Conservation (phyloP, 2,113 vertebrate species). For the Heterotilapia buettikoferi region DNA sequence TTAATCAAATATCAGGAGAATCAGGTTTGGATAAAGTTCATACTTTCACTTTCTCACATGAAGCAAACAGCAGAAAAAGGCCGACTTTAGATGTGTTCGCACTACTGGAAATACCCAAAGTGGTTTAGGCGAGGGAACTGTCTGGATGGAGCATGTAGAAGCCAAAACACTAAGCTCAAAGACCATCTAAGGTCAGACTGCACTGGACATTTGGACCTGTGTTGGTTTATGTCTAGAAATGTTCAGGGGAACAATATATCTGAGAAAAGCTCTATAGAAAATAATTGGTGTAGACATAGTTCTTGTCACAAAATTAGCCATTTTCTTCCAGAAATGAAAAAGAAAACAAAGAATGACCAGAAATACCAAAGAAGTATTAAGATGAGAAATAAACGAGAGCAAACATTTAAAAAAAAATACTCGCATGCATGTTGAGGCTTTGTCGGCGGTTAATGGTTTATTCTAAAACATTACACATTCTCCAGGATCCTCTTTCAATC, state of each 20-base stretch:
- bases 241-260: background rate
- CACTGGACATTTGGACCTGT: background rate
- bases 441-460: background rate
- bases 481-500: conserved; percentile 1
- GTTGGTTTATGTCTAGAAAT: background rate
- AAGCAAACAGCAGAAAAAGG: background rate
- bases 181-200: background rate
- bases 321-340: background rate
- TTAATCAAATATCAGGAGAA: background rate
- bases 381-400: background rate
- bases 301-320: background rate
- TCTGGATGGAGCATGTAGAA: background rate
- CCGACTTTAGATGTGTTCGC: background rate
- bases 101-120: background rate
- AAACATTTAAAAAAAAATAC: background rate
- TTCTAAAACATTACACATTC: background rate
- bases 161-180: background rate
- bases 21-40: background rate
- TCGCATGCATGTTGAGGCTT: background rate
- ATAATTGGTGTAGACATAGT: background rate
- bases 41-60: background rate
- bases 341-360: background rate
- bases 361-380: background rate
- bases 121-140: background rate
- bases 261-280: background rate